Percentiles rank a stretch among this genome's conserved stretches.
phyloP scores from a whole-genome alignment of 2,888 invertebrate genomes.

The Chymomyza caudatula region DNA sequence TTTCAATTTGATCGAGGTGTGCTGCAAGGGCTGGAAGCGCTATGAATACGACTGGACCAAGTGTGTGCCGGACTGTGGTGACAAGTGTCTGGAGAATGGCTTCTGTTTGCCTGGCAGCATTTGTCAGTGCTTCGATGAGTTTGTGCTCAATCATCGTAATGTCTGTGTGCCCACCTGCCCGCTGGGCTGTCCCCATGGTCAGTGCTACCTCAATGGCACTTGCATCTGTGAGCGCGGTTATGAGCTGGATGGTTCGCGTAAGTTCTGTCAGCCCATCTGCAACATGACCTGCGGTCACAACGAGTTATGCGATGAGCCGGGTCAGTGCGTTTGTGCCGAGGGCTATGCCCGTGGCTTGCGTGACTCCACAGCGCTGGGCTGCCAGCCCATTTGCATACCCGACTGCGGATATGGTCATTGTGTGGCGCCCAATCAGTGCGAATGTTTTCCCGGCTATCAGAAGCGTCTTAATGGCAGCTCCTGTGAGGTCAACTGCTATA shows the following conservation, averaged over 20 bases:
- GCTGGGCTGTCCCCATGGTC: constrained; percentile 74
- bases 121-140: constrained; percentile 75
- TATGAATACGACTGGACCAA: constrained; percentile 81
- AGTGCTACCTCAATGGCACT: constrained; percentile 75
- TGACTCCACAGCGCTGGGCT: constrained; percentile 53
- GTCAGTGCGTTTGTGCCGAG: constrained; percentile 79
- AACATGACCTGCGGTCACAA: constrained; percentile 80
- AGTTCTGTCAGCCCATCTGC: constrained; percentile 80
- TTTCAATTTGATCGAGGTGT: constrained; percentile 82
- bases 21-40: constrained; percentile 85
- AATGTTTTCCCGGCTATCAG: constrained; percentile 77
- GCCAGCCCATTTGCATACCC: constrained; percentile 73
- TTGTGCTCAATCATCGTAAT: constrained; percentile 71
- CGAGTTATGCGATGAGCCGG: constrained; percentile 82
- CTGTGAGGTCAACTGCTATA: constrained; percentile 70
- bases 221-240: constrained; percentile 74
- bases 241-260: constrained; percentile 75
- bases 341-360: constrained; percentile 60
- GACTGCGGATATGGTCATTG: constrained; percentile 78
- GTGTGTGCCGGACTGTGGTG: constrained; percentile 78
- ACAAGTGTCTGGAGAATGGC: constrained; percentile 77
- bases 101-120: constrained; percentile 77
- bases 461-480: constrained; percentile 62
- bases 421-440: constrained; percentile 79
- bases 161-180: constrained; percentile 72